These are phyloP conservation scores for Oreochromis tanganicae DNA, from an alignment of 2,113 vertebrate genomes.

Conservation along the genomic window DNA sequence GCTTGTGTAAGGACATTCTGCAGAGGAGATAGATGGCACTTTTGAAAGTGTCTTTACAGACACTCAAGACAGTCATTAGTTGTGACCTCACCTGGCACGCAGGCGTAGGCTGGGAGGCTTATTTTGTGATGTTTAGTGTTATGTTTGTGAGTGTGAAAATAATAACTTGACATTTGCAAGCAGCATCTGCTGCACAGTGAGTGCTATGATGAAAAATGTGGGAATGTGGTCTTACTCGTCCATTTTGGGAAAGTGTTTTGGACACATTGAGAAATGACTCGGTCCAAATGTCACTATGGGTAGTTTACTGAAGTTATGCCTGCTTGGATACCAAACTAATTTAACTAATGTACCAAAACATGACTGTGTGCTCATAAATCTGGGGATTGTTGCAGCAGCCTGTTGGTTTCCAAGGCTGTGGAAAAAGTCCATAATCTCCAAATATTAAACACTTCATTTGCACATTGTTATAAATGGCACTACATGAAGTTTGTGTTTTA, in stretches of 20 bases:
- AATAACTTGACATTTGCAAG: constrained; percentile 23
- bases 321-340: constrained; percentile 2
- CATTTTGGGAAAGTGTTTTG: not conserved
- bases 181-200: not conserved
- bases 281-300: not conserved
- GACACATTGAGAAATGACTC: not conserved
- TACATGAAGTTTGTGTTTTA: not conserved
- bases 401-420: not conserved
- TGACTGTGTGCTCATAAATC: not conserved
- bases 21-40: not conserved
- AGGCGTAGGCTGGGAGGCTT: not conserved
- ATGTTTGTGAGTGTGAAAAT: constrained; percentile 7
- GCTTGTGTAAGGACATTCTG: constrained; percentile 33
- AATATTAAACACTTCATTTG: not conserved
- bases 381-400: not conserved
- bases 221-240: not conserved
- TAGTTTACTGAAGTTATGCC: not conserved
- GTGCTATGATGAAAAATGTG: not conserved
- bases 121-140: not conserved
- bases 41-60: constrained; percentile 19
- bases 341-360: not conserved
- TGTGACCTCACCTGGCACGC: constrained; percentile 13
- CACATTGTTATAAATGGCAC: not conserved
- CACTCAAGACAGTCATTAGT: constrained; percentile 22
- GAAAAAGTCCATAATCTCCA: not conserved